A percentile compares a stretch with the other conserved stretches of the same genome.
Evolutionary conservation across 2,888 invertebrate genomes (phyloP).

Genomic region (Palloptera scutellata): DNA sequence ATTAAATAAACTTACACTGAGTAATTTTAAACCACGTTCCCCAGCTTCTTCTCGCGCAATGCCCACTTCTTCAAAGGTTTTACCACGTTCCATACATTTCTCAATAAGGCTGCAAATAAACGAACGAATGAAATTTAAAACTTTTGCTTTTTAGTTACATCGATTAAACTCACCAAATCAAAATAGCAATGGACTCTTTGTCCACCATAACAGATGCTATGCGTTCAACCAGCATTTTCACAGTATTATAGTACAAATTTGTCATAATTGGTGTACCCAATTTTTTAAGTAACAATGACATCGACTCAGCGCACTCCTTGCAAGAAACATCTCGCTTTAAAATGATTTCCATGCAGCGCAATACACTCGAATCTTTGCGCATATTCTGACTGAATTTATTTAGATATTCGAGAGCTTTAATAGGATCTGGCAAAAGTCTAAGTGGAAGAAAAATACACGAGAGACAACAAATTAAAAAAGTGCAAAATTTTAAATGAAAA

Average conservation of each 20-base stretch:
- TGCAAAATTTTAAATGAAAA: not conserved
- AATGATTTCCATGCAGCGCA: constrained; percentile 87
- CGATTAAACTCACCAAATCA: constrained; percentile 67
- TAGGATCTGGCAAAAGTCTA: constrained; percentile 89
- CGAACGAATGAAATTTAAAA: not conserved
- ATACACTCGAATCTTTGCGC: constrained; percentile 73
- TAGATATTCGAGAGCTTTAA: constrained; percentile 88
- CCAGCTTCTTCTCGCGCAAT: constrained; percentile 83
- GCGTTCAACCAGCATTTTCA: constrained; percentile 93
- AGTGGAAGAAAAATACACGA: constrained; percentile 16
- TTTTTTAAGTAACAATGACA: constrained; percentile 84
- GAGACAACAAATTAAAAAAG: not conserved
- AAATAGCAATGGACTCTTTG: constrained; percentile 81
- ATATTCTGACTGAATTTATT: constrained; percentile 83
- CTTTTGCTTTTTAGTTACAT: not conserved
- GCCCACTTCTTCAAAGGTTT: constrained; percentile 78
- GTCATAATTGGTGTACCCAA: constrained; percentile 94
- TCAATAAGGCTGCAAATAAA: constrained; percentile 64
- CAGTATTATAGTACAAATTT: constrained; percentile 93
- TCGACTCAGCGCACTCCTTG: constrained; percentile 92
- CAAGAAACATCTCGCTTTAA: constrained; percentile 91
- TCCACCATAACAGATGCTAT: constrained; percentile 97
- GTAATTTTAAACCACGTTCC: constrained; percentile 86
- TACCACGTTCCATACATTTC: constrained; percentile 77
- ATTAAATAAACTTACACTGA: constrained; percentile 69